Evolutionary conservation across 2,888 invertebrate species (phyloP).

Genomic region (Byasa hedistus): DNA sequence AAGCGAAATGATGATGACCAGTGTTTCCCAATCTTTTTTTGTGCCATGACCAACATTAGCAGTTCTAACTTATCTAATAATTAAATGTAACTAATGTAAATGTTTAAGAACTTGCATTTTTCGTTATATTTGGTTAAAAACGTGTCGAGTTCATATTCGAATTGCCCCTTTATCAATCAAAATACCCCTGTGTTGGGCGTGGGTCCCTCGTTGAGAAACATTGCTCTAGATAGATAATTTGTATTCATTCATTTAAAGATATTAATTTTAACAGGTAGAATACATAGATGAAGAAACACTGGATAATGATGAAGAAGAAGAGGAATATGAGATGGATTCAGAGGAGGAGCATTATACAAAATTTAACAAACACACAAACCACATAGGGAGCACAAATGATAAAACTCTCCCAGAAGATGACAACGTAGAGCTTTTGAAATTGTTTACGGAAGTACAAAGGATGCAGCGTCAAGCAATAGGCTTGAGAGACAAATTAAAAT

Average conservation of each 20-base stretch:
- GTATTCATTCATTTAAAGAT: background rate
- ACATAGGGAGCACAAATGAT: slow-evolving; percentile 13
- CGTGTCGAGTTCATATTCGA: too few relatives aligned
- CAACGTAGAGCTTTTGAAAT: slow-evolving; percentile 57
- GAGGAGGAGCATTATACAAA: slow-evolving; percentile 37
- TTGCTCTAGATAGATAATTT: too few relatives aligned
- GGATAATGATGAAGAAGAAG: slow-evolving; percentile 60
- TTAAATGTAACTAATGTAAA: too few relatives aligned
- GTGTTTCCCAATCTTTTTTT: too few relatives aligned
- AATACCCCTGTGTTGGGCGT: too few relatives aligned
- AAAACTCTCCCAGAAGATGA: slow-evolving; percentile 32
- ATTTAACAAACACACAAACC: slow-evolving; percentile 23
- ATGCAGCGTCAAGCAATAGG: slow-evolving; percentile 62
- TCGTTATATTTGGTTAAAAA: too few relatives aligned
- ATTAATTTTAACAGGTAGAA: slow-evolving; percentile 57
- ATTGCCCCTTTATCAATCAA: too few relatives aligned
- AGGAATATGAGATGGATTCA: slow-evolving; percentile 52
- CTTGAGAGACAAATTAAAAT: slow-evolving; percentile 62
- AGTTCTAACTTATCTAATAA: too few relatives aligned
- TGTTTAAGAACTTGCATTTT: too few relatives aligned
- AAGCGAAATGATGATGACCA: too few relatives aligned
- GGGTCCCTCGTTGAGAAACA: too few relatives aligned
- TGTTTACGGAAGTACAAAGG: slow-evolving; percentile 68
- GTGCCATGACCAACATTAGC: too few relatives aligned
- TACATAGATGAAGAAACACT: slow-evolving; percentile 73